phyloP scores from a whole-genome alignment of 1,140 invertebrate genomes.

The Drosophila ambigua region DNA sequence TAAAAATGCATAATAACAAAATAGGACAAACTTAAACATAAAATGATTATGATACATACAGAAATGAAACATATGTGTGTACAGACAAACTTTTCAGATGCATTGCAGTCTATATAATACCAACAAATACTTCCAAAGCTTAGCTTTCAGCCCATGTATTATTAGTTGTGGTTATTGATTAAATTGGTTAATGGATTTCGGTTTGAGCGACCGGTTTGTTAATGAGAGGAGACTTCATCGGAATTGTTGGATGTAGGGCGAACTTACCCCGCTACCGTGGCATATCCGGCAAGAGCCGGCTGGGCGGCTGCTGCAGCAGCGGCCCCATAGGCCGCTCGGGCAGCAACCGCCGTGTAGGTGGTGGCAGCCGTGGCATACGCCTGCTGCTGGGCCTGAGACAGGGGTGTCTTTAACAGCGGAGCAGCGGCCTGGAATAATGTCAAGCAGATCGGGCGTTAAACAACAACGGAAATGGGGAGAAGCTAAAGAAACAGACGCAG shows the following conservation, averaged over 20 bases:
- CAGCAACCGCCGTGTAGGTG: constrained; percentile 92
- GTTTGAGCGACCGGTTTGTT: no score
- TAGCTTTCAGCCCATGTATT: no score
- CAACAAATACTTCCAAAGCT: no score
- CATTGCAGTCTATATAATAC: no score
- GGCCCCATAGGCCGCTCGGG: constrained; percentile 91
- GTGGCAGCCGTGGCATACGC: constrained; percentile 88
- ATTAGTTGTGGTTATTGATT: neutral
- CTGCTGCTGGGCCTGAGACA: constrained; percentile 87
- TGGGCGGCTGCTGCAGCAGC: constrained; percentile 92
- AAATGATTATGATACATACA: no score
- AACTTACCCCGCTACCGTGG: constrained; percentile 84
- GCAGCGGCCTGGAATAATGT: constrained; percentile 87
- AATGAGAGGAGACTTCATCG: neutral
- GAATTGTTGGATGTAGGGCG: neutral
- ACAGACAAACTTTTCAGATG: no score
- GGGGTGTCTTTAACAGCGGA: constrained; percentile 88
- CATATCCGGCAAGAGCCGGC: constrained; percentile 89
- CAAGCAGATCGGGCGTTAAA: constrained; percentile 84
- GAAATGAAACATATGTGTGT: neutral
- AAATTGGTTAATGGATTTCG: neutral
- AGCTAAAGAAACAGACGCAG: constrained; percentile 48
- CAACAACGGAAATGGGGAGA: constrained; percentile 19
- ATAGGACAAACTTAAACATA: neutral
- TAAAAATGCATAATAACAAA: no score